Base-by-base conservation (phyloP, 2,113 vertebrate species). In the Glareola pratincola region DNA sequence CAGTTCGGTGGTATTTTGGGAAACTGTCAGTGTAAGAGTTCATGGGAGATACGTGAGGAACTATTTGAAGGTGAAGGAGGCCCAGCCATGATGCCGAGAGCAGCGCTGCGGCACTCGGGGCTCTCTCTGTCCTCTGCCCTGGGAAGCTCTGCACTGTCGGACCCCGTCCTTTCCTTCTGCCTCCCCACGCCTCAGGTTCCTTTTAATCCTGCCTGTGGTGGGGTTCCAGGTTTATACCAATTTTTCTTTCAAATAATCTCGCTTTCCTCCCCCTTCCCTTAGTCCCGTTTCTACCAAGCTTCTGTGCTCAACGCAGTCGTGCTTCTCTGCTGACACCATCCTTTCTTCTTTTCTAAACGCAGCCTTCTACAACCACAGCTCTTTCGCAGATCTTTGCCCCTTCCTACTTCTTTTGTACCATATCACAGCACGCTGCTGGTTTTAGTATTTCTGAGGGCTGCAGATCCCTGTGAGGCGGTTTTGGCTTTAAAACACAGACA, bases 271-370 rank as follows among this genome's bases (percentile, higher is more conserved):
- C 14, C 1, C 1, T 53, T 68, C 14, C 51, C 36, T 26, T 34
- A 29, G 23, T 21, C 24, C n/a, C 32, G 4, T 30, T 53, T 48
- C 30, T 17, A 24, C 3, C 13, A 48, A 34, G 21, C 26, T 53
- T 34, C 30, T 64, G 47, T 83, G 19, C 15, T 53, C 6, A 2
- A 7, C n/a, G 8, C 10, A 7, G 7, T 41, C 1, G 1, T 29
- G 18, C 11, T 12, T 50, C 32, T 22, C 8, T 39, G 59, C 11
- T 54, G 54, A 51, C 14, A 20, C 39, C n/a, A 17, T 45, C 50
- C 26, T 39, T 32, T 54, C 32, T 23, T 74, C 21, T 43, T 67
- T 51, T 26, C 56, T 54, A 26, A 23, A 54, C 0, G 12, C 19
- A 67, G 39, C 34, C 57, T 51, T 67, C 51, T 71, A 20, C 59